Evolutionary conservation across 2,888 invertebrate species (phyloP), one percentile per base, ranked within the genome.

Genomic region (Stenoptilia bipunctidactyla): DNA sequence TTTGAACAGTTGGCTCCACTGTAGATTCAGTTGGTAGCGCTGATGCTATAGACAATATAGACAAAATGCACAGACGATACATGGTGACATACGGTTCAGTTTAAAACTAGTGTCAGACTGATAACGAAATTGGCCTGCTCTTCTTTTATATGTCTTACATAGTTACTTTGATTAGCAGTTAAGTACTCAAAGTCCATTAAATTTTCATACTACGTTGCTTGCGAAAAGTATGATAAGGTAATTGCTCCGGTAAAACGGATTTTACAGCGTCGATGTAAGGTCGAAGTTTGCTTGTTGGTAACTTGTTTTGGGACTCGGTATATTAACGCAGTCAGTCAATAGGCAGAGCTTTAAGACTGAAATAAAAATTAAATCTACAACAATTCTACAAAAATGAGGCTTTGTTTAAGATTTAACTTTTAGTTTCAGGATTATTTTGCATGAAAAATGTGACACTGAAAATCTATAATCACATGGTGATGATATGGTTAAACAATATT

Each of bases 171-270:
- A 66, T 68, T 64, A 71, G 71, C 67, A 69, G 65, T 63, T 58
- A 54, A 61, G 67, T 63, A 63, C 62, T 61, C 60, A 61, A 20
- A 61, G 61, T 61, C 72, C 65, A 82, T 80, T 77, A 82, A 71
- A 67, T 80, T 82, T 82, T 83, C 79, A 80, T 82, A 82, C 69
- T 68, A 80, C 66, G 66, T 65, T 82, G 80, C 61, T 63, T 66
- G 68, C 74, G 69, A 72, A 73, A 72, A 72, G 69, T 58, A 49
- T 25, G 25, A 5, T 25, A 6, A 6, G 5, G 25, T 25, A 5
- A 25, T n/a, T n/a, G n/a, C n/a, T n/a, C n/a, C 9, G 25, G 5
- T 25, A 25, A 6, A 6, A 6, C 9, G 10, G n/a, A 4, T 3
- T 46, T 37, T 50, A 61, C 47, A 4, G 0, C 0, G 1, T 2